Evolutionary conservation across 2,888 invertebrate genomes (phyloP).

Genomic region (Himalopsyche anomala): DNA sequence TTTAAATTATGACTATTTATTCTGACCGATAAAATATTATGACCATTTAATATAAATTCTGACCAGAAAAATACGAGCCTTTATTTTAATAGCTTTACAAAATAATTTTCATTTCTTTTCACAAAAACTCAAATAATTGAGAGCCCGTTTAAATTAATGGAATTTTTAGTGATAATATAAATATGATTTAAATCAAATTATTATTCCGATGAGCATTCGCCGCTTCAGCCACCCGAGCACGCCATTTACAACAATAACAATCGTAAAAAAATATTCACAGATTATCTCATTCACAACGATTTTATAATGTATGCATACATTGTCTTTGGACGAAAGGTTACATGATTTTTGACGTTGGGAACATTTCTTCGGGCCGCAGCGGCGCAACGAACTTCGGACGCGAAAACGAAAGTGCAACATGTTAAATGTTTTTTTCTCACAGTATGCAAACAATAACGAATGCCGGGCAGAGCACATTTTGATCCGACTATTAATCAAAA

Average conservation of each 20-base stretch:
- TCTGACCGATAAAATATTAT: too few species aligned
- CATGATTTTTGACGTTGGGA: slow-evolving; percentile 36
- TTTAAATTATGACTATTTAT: too few species aligned
- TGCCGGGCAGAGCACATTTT: slow-evolving; percentile 33
- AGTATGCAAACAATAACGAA: slow-evolving; percentile 49
- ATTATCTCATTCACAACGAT: slow-evolving; percentile 16
- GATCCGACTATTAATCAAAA: slow-evolving; percentile 54
- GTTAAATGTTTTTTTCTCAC: slow-evolving; percentile 55
- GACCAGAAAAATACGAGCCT: too few species aligned
- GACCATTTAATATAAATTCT: too few species aligned
- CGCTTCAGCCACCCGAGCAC: neutral
- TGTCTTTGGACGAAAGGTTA: slow-evolving; percentile 21
- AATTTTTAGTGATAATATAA: too few species aligned
- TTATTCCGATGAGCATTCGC: neutral
- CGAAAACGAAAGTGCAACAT: slow-evolving; percentile 59
- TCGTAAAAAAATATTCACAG: slow-evolving; percentile 10
- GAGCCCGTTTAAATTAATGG: too few species aligned
- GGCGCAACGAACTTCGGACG: slow-evolving; percentile 55
- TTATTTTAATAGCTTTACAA: too few species aligned
- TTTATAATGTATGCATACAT: slow-evolving; percentile 25
- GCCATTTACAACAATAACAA: slow-evolving; percentile 14
- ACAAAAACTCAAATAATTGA: too few species aligned
- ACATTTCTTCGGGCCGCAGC: slow-evolving; percentile 27
- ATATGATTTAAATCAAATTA: too few species aligned
- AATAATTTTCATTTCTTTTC: too few species aligned